phyloP scores from a whole-genome alignment of 2,888 invertebrate species.

The Spodoptera picta region DNA sequence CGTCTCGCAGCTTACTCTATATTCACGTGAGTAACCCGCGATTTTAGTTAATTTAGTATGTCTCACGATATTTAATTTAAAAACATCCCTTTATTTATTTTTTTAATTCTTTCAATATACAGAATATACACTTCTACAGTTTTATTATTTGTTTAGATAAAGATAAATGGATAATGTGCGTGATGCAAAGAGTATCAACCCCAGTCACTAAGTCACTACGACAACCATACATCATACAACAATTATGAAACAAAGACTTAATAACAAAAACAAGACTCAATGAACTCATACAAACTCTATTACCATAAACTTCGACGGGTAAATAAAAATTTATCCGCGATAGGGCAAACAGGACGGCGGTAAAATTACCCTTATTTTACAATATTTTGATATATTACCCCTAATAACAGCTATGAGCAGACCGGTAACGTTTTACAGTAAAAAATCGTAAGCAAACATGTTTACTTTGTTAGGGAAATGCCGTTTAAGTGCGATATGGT shows the following conservation, averaged over 20 bases:
- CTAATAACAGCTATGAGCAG: conserved; percentile 79
- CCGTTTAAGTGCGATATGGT: conserved; percentile 66
- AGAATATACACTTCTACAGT: too few relatives aligned
- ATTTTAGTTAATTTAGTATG: too few relatives aligned
- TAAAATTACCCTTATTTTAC: conserved; percentile 78
- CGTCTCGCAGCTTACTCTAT: too few relatives aligned
- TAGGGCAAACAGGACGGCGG: conserved; percentile 69
- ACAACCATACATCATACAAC: too few relatives aligned
- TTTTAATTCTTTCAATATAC: too few relatives aligned
- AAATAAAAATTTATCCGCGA: conserved; percentile 63
- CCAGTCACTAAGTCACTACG: too few relatives aligned
- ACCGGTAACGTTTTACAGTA: conserved; percentile 73
- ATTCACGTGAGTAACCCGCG: too few relatives aligned
- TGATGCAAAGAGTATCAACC: too few relatives aligned
- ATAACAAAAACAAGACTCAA: conserved; percentile 54
- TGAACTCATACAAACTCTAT: conserved; percentile 42
- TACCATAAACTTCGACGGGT: conserved; percentile 49
- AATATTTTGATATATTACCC: conserved; percentile 86
- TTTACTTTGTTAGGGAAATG: conserved; percentile 74
- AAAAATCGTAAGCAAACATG: conserved; percentile 80
- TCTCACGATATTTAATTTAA: too few relatives aligned
- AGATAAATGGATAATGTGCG: too few relatives aligned
- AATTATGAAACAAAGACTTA: conserved; percentile 19
- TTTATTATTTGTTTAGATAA: too few relatives aligned
- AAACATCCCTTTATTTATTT: too few relatives aligned